Evolutionary conservation across 2,113 vertebrate species (phyloP), one percentile per base, ranked within the genome.

Genomic region (Apteryx owenii): DNA sequence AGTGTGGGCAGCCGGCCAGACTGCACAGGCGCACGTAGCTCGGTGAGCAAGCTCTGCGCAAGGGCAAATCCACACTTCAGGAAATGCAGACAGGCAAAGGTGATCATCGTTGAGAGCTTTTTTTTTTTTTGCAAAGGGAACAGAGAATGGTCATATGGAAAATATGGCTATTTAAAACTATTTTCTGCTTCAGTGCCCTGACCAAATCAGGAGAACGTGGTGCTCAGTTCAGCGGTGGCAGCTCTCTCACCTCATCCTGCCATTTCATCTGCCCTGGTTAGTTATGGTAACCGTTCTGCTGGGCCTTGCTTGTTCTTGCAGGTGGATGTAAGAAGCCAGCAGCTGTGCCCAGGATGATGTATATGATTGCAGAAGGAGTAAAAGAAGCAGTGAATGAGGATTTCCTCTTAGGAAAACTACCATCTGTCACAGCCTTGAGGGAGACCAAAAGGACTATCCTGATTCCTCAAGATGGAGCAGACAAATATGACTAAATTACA

Each of bases 1-100:
- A 69, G 20, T 18, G 7, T 1, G n/a, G 81, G 48, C 56, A 71
- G 29, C 16, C 8, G 38, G 19, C 16, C 14, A 50, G 28, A 14
- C 61, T 33, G 4, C 4, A 23, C 65, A 3, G 0, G 17, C 0
- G 3, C 46, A 42, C 7, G 3, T 29, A 62, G 12, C 23, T 78
- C 46, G 64, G 51, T 4, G 20, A 75, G 2, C 11, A 54, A 81
- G 14, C 23, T 60, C 33, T 1, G 1, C 20, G 25, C 28, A 61
- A 87, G n/a, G 46, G 23, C 12, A 85, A 60, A 65, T 60, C 44
- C 17, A 33, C 15, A 23, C 2, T 6, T 9, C 16, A 31, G 9
- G 10, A 78, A 86, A 71, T 54, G 62, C 12, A 71, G 29, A 40
- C 53, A 38, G 81, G 26, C 10, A 2, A 2, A 71, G 7, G 14